Evolutionary conservation across 2,888 invertebrate genomes (phyloP).

Genomic region (Dione vanillae): DNA sequence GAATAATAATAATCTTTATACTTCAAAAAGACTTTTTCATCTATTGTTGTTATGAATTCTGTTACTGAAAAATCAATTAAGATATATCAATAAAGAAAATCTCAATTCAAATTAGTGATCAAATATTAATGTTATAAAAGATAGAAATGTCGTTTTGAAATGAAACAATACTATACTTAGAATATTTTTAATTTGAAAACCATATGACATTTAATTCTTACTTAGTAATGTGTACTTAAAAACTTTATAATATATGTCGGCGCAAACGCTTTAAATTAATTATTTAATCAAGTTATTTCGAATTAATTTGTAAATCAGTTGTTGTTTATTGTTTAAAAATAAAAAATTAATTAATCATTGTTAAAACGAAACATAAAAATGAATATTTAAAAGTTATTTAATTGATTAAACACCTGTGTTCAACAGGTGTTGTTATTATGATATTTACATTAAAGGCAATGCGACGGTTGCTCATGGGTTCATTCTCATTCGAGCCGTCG

Average conservation of each 20-base stretch:
- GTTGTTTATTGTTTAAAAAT: too few relatives aligned
- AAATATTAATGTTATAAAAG: not conserved
- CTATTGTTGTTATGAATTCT: constrained; percentile 26
- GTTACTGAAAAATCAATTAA: not conserved
- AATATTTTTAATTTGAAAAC: not conserved
- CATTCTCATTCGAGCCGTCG: too few relatives aligned
- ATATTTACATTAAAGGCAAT: too few relatives aligned
- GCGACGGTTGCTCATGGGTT: too few relatives aligned
- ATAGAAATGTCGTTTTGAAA: not conserved
- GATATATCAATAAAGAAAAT: not conserved
- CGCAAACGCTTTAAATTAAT: too few relatives aligned
- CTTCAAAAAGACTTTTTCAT: constrained; percentile 23
- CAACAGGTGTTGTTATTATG: too few relatives aligned
- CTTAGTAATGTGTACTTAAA: not conserved
- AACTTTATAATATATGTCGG: too few relatives aligned
- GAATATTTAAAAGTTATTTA: not conserved
- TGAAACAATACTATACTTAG: not conserved
- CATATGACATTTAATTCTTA: not conserved
- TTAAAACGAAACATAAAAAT: not conserved
- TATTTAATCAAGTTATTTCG: too few relatives aligned
- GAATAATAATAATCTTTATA: constrained; percentile 47
- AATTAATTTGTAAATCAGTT: too few relatives aligned
- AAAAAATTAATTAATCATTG: not conserved
- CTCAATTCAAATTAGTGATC: not conserved
- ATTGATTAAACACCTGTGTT: too few relatives aligned